Percentiles rank a stretch among this genome's conserved stretches.
These are phyloP conservation scores for Sandelia bainsii DNA, from an alignment of 2,797 vertebrate genomes.

Conservation along the genomic window DNA sequence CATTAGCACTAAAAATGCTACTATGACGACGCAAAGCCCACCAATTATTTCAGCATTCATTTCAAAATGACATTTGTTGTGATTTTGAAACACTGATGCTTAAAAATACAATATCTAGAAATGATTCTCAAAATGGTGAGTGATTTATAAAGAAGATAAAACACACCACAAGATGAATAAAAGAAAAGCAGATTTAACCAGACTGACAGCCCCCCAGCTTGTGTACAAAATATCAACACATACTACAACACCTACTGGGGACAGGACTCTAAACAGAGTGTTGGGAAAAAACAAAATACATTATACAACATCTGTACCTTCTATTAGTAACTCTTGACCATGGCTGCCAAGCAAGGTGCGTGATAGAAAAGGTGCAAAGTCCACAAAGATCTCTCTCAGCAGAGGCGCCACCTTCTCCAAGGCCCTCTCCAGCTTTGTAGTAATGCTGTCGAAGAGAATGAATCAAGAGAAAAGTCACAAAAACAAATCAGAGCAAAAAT, in stretches of 20 bases:
- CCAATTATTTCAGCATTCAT: slow-evolving; percentile 40
- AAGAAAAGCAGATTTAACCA: slow-evolving; percentile 52
- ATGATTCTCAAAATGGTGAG: slow-evolving; percentile 39
- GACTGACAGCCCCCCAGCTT: slow-evolving; percentile 45
- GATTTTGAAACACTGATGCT: slow-evolving; percentile 43
- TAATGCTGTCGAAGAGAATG: slow-evolving; percentile 79
- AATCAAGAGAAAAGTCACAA: slow-evolving; percentile 18
- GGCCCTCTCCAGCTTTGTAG: slow-evolving; percentile 84
- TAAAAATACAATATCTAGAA: slow-evolving; percentile 50
- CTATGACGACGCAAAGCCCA: slow-evolving; percentile 27
- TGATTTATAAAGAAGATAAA: slow-evolving; percentile 36
- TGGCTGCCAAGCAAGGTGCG: slow-evolving; percentile 98
- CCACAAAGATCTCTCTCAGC: slow-evolving; percentile 97
- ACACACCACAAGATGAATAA: slow-evolving; percentile 50
- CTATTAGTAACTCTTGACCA: slow-evolving; percentile 96
- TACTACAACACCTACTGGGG: slow-evolving; percentile 27
- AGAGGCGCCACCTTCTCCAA: slow-evolving; percentile 97
- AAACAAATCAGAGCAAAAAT: slow-evolving; percentile 14
- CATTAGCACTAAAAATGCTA: slow-evolving; percentile 32
- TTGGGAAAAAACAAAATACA: slow-evolving; percentile 18
- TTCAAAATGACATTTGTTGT: slow-evolving; percentile 50
- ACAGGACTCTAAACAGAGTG: slow-evolving; percentile 30
- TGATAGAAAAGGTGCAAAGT: slow-evolving; percentile 98
- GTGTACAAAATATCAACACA: slow-evolving; percentile 56
- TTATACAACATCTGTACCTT: slow-evolving; percentile 86